phyloP scores from a whole-genome alignment of 2,888 invertebrate species.

The Macrosoma leucophasiata region DNA sequence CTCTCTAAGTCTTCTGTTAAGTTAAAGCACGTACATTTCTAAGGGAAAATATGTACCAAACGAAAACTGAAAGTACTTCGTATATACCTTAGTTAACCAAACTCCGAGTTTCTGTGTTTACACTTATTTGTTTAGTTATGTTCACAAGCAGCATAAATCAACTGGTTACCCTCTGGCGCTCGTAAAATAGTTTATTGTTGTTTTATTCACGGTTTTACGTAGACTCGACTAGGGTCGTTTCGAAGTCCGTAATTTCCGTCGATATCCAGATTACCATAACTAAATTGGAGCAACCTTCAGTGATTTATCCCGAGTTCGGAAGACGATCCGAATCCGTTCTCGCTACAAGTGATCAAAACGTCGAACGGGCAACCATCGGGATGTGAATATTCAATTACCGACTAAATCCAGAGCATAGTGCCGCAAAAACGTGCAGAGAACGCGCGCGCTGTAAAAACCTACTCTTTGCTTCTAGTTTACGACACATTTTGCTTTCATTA shows the following conservation, averaged over 20 bases:
- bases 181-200: too few relatives aligned
- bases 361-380: conserved; percentile 41
- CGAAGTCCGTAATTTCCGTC: conserved; percentile 6
- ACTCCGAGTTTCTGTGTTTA: too few relatives aligned
- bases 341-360: conserved; percentile 44
- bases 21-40: too few relatives aligned
- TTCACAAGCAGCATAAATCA: too few relatives aligned
- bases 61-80: too few relatives aligned
- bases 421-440: conserved; percentile 11
- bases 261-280: conserved; percentile 15
- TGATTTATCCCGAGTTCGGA: conserved; percentile 20
- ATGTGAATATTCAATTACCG: conserved; percentile 61
- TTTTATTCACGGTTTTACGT: too few relatives aligned
- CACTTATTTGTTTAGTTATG: too few relatives aligned
- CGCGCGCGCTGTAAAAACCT: conserved; percentile 23
- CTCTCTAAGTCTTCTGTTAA: too few relatives aligned
- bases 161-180: too few relatives aligned
- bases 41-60: too few relatives aligned
- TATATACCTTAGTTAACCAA: too few relatives aligned
- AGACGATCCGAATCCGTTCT: conserved; percentile 30
- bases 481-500: conserved; percentile 12
- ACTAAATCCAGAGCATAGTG: conserved; percentile 31
- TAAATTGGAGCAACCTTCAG: conserved; percentile 15
- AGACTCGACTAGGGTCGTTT: not conserved
- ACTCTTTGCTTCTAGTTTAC: conserved; percentile 27